A percentile compares a stretch with the other conserved stretches of the same genome.
These are phyloP conservation scores for Diglossa cyanea DNA, from an alignment of 2,797 vertebrate genomes.

Conservation along the genomic window DNA sequence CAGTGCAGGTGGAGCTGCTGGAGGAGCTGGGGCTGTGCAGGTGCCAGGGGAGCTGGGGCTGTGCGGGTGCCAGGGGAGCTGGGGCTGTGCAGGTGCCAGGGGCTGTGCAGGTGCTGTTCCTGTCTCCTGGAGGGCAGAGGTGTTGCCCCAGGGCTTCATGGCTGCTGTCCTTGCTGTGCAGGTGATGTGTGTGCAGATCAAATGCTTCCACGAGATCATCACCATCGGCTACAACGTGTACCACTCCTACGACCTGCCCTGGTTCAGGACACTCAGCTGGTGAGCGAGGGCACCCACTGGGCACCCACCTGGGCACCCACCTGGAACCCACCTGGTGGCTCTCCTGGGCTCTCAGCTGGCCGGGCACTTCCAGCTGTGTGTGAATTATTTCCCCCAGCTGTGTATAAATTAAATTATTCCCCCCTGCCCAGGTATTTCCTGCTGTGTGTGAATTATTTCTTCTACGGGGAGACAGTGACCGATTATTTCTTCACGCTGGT, in stretches of 20 bases:
- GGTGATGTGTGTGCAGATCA: conserved; percentile 98
- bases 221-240: conserved; percentile 97
- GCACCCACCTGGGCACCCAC: too few species aligned
- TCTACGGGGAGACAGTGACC: conserved; percentile 95
- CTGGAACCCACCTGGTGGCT: too few species aligned
- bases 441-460: conserved; percentile 98
- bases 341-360: too few species aligned
- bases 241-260: conserved; percentile 92
- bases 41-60: too few species aligned
- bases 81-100: neutral
- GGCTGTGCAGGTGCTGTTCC: neutral
- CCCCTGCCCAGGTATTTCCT: conserved; percentile 89
- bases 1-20: neutral
- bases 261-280: conserved; percentile 98
- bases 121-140: neutral
- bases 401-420: neutral
- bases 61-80: neutral
- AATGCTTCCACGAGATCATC: conserved; percentile 99
- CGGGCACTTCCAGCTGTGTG: too few species aligned
- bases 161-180: conserved; percentile 47
- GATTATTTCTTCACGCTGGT: conserved; percentile 98
- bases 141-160: neutral
- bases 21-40: neutral
- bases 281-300: conserved; percentile 64
- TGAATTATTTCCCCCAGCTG: too few species aligned